phyloP scores from a whole-genome alignment of 2,113 vertebrate species.

The Salvelinus fontinalis region DNA sequence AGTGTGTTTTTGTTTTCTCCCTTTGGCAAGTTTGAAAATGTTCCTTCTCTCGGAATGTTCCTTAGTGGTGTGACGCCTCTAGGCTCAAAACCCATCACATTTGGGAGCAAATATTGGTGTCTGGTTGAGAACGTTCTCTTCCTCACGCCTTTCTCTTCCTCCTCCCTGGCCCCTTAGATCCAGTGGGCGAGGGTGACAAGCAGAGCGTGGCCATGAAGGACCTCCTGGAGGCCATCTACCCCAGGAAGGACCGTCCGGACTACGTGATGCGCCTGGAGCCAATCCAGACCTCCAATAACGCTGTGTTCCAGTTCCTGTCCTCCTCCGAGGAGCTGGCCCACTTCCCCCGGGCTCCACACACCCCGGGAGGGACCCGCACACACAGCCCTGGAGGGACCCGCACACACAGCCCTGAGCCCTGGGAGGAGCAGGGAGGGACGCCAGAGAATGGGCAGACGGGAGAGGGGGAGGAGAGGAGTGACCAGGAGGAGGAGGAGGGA shows the following conservation, averaged over 20 bases:
- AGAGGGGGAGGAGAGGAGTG: conserved; percentile 42
- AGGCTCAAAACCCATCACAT: too few relatives aligned
- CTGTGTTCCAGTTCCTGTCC: conserved; percentile 90
- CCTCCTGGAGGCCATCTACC: conserved; percentile 91
- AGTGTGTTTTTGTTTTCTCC: too few relatives aligned
- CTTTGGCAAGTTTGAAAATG: too few relatives aligned
- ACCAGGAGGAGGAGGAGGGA: conserved; percentile 72
- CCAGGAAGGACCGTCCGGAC: conserved; percentile 84
- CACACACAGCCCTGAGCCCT: conserved; percentile 63
- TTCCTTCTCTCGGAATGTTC: too few relatives aligned
- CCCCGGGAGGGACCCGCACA: conserved; percentile 47
- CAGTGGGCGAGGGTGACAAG: conserved; percentile 80
- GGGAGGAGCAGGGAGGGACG: conserved; percentile 54
- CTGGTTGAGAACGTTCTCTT: too few relatives aligned
- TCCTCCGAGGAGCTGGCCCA: conserved; percentile 75
- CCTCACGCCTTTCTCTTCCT: not conserved
- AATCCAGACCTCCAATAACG: conserved; percentile 92
- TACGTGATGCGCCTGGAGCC: conserved; percentile 88
- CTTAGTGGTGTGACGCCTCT: not conserved
- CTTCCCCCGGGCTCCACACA: conserved; percentile 58
- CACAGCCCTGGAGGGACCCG: conserved; percentile 43
- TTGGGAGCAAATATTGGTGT: too few relatives aligned
- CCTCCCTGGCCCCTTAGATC: conserved; percentile 68
- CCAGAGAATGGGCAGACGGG: conserved; percentile 48
- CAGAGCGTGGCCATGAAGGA: conserved; percentile 88